Conservation (phyloP, 1,140 invertebrate genomes). For the Pseudomyrmex dendroicus region DNA sequence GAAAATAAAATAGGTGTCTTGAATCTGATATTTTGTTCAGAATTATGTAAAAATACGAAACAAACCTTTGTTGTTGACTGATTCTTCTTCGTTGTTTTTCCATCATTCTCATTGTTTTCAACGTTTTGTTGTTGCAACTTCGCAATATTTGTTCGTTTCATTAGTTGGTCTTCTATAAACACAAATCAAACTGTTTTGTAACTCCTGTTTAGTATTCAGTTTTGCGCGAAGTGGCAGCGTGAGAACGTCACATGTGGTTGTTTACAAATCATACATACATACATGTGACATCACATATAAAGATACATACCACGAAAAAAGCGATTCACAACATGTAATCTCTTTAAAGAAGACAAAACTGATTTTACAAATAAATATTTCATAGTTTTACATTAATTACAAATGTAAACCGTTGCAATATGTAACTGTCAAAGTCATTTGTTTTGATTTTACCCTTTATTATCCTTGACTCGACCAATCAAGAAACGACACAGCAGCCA, state of each 20-base stretch:
- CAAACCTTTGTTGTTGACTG: conserved; percentile 10
- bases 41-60: conserved; percentile 2
- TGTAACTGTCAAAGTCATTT: too few relatives aligned
- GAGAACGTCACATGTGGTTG: too few relatives aligned
- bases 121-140: conserved; percentile 9
- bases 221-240: neutral
- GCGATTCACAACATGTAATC: too few relatives aligned
- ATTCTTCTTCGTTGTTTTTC: neutral
- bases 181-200: neutral
- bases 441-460: too few relatives aligned
- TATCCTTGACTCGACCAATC: too few relatives aligned
- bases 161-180: neutral
- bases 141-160: conserved; percentile 27
- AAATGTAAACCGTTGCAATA: too few relatives aligned
- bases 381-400: too few relatives aligned
- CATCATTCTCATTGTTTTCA: neutral
- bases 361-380: too few relatives aligned
- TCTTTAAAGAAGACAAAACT: too few relatives aligned
- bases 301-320: too few relatives aligned
- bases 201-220: neutral
- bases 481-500: too few relatives aligned
- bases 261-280: neutral
- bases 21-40: neutral
- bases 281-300: too few relatives aligned
- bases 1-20: neutral